Evolutionary conservation across 2,113 vertebrate species (phyloP).

Genomic region (Fulica atra): DNA sequence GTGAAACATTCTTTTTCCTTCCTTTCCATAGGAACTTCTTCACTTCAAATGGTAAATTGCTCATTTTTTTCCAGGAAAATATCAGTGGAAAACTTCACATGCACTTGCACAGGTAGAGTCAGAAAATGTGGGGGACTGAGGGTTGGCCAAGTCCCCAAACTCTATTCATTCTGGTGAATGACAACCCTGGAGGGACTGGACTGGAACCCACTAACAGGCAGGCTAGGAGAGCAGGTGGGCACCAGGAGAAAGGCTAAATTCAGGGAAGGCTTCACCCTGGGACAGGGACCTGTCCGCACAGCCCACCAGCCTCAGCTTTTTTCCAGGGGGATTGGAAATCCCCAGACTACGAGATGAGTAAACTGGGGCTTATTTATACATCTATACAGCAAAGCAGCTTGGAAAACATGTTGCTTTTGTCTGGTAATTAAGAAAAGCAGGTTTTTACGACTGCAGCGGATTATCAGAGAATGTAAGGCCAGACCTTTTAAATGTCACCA

Average conservation of each 20-base stretch:
- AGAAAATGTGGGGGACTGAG: not conserved
- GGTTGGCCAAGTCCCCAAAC: not conserved
- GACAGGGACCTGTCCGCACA: not conserved
- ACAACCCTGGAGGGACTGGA: not conserved
- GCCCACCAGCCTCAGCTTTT: not conserved
- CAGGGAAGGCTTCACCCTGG: not conserved
- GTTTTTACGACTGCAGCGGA: not conserved
- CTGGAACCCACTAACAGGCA: not conserved
- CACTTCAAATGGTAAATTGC: not conserved
- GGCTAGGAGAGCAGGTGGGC: not conserved
- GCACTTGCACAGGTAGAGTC: not conserved
- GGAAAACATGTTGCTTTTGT: not conserved
- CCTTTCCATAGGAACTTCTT: not conserved
- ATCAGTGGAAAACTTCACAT: not conserved
- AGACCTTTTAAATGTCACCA: conserved; percentile 55
- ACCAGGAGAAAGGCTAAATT: not conserved
- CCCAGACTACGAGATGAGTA: not conserved
- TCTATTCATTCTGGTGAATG: not conserved
- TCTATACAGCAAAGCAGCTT: not conserved
- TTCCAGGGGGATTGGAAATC: accelerated
- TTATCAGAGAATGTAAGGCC: not conserved
- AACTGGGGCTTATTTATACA: not conserved
- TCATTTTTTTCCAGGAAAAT: not conserved
- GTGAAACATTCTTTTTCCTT: not conserved
- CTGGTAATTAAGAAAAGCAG: not conserved